These are phyloP conservation scores for Leptinotarsa haldemani DNA, from an alignment of 2,888 invertebrate genomes.

Conservation along the genomic window DNA sequence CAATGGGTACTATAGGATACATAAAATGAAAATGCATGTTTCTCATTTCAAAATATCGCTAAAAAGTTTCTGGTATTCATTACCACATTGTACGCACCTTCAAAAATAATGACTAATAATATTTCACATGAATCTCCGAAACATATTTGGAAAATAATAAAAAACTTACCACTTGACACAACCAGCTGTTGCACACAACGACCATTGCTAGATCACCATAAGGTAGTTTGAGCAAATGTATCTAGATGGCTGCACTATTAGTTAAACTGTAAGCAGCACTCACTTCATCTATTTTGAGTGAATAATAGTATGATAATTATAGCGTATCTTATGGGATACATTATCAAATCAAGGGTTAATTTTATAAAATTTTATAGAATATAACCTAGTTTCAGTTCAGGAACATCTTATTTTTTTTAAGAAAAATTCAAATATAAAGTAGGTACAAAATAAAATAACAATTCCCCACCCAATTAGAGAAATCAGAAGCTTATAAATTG, in stretches of 20 bases:
- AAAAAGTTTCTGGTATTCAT: slow-evolving; percentile 18
- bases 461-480: neutral
- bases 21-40: slow-evolving; percentile 20
- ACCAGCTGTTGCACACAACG: slow-evolving; percentile 27
- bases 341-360: slow-evolving; percentile 20
- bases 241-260: slow-evolving; percentile 25
- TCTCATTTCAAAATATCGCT: slow-evolving; percentile 23
- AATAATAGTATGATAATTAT: slow-evolving; percentile 9
- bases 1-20: neutral
- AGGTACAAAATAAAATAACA: neutral
- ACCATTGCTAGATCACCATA: slow-evolving; percentile 27
- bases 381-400: neutral
- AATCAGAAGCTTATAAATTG: neutral
- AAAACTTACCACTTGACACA: slow-evolving; percentile 27
- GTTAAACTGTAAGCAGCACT: slow-evolving; percentile 12
- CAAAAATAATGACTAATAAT: slow-evolving; percentile 20
- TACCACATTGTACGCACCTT: slow-evolving; percentile 20
- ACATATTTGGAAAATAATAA: slow-evolving; percentile 21
- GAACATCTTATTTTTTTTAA: neutral
- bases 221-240: slow-evolving; percentile 20
- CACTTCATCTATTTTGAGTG: slow-evolving; percentile 9
- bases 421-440: neutral
- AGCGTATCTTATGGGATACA: slow-evolving; percentile 15
- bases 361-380: neutral
- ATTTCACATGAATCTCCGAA: slow-evolving; percentile 18